Evolutionary conservation across 2,797 vertebrate species (phyloP), one percentile per base, ranked within the genome.

Genomic region (Mycteria americana): DNA sequence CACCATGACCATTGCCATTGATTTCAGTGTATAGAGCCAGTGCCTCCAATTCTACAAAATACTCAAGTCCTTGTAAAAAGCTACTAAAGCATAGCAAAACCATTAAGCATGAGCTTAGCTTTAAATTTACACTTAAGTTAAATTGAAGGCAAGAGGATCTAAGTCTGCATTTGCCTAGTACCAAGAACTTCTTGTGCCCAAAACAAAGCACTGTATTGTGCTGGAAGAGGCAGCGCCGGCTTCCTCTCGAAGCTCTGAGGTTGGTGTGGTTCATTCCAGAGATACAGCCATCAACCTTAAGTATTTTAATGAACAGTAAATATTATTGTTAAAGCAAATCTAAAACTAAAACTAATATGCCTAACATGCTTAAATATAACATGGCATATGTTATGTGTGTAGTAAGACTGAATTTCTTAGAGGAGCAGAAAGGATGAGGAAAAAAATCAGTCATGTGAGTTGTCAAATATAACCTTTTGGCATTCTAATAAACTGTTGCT

Each of bases 381-480:
- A 88, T 62, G 64, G 72, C 63, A 78, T 85, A 77, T 65, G 62
- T 73, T 93, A 56, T 31, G 22, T 76, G 33, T 77, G 48, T 60
- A 73, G 46, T 30, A 95, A 85, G 85, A 80, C 51, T 79, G 67
- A 85, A 96, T 97, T 97, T 97, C 96, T 97, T 96, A 96, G 84
- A 97, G 93, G 54, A 97, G 48, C 46, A 95, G 90, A 96, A 97
- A 97, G 92, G 90, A 80, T 93, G 43, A 95, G 65, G 95, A 97
- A 97, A 98, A 98, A 97, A 98, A 98, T 98, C 98, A 98, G 96
- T 97, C 96, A 98, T 98, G 96, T 98, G 97, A 97, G 96, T 98
- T 98, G 98, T 98, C 98, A 98, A 97, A 98, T 98, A 97, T 98
- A 98, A 98, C 98, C 98, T 98, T 98, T 98, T 98, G 98, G 97